These are phyloP conservation scores for Osmoderma eremita DNA, from an alignment of 2,888 invertebrate genomes.

Conservation along the genomic window DNA sequence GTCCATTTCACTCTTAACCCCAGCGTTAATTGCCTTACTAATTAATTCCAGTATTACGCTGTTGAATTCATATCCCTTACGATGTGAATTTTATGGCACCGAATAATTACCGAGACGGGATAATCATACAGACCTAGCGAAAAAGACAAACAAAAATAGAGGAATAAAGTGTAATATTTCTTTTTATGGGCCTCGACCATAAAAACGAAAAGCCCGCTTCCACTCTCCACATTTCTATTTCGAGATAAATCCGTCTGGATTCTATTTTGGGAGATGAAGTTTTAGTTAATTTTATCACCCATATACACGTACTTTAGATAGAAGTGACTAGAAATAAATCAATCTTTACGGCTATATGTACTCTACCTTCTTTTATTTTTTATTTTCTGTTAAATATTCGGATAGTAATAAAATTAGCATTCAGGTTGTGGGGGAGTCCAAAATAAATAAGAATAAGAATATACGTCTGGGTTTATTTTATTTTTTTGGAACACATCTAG, in stretches of 20 bases:
- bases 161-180: slow-evolving; percentile 11
- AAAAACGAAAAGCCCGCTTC: slow-evolving; percentile 7
- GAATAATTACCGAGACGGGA: slow-evolving; percentile 16
- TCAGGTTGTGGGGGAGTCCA: not conserved
- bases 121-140: not conserved
- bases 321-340: not conserved
- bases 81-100: slow-evolving; percentile 18
- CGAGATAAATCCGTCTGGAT: slow-evolving; percentile 22
- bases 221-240: slow-evolving; percentile 18
- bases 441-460: not conserved
- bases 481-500: not conserved
- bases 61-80: slow-evolving; percentile 9
- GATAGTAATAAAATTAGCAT: slow-evolving; percentile 11
- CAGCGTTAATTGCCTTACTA: not conserved
- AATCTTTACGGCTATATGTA: not conserved
- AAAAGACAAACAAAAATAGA: not conserved
- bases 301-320: not conserved
- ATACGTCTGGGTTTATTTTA: not conserved
- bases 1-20: too few species aligned
- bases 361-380: too few species aligned
- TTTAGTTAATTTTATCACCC: slow-evolving; percentile 17
- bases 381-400: too few species aligned
- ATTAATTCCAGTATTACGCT: not conserved
- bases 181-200: slow-evolving; percentile 26
- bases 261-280: slow-evolving; percentile 31